Percentiles rank a stretch among this genome's conserved stretches.
phyloP scores from a whole-genome alignment of 2,888 invertebrate species.

The Pristionchus exspectatus region DNA sequence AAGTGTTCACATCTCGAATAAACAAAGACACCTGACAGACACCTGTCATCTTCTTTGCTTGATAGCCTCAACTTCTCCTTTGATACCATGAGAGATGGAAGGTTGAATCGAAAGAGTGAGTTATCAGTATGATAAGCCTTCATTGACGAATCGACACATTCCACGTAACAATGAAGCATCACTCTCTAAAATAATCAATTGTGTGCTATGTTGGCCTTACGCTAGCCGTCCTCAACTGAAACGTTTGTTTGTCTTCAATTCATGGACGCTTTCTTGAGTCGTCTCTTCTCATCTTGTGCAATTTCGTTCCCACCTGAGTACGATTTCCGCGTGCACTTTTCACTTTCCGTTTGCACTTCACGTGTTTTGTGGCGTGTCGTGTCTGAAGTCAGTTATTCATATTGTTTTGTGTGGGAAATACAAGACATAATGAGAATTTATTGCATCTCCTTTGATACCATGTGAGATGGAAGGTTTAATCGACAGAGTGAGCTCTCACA shows the following conservation, averaged over 20 bases:
- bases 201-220: background rate
- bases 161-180: background rate
- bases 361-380: background rate
- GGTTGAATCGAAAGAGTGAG: background rate
- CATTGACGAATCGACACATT: background rate
- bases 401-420: no score
- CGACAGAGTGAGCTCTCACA: no score
- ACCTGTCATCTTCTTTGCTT: background rate
- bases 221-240: background rate
- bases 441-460: no score
- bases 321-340: background rate
- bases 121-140: conserved; percentile 18
- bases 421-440: no score
- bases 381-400: background rate
- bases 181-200: conserved; percentile 7
- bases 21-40: no score
- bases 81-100: background rate
- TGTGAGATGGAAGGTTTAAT: no score
- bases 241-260: background rate
- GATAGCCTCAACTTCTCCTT: background rate
- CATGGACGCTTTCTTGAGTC: background rate
- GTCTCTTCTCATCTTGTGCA: background rate
- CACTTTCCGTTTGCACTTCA: background rate
- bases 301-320: background rate
- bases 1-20: no score